Evolutionary conservation across 2,888 invertebrate genomes (phyloP).

Genomic region (Mamestra brassicae): DNA sequence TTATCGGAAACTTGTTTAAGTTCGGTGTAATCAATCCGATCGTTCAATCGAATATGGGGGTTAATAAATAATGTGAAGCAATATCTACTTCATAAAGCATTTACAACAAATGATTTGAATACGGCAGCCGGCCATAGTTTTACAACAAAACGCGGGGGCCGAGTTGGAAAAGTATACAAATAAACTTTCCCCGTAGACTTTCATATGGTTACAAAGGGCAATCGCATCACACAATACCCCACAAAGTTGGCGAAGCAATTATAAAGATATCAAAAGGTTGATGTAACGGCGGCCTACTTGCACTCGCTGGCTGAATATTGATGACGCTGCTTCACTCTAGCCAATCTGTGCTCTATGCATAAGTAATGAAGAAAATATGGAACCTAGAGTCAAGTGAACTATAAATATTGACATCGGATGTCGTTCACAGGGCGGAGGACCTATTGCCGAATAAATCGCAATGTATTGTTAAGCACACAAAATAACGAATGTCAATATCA

Average conservation of each 20-base stretch:
- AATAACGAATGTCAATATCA: slow-evolving; percentile 54
- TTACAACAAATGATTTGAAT: slow-evolving; percentile 5
- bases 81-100: slow-evolving; percentile 6
- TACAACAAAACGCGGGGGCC: slow-evolving; percentile 3
- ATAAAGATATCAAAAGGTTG: slow-evolving; percentile 73
- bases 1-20: not conserved
- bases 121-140: slow-evolving; percentile 12
- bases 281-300: slow-evolving; percentile 73
- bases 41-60: slow-evolving; percentile 2
- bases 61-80: slow-evolving; percentile 14
- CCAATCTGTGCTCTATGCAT: slow-evolving; percentile 90
- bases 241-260: slow-evolving; percentile 61
- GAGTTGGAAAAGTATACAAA: slow-evolving; percentile 39
- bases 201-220: slow-evolving; percentile 55
- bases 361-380: slow-evolving; percentile 89
- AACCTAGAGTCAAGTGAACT: slow-evolving; percentile 82
- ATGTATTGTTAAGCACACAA: slow-evolving; percentile 51
- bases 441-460: slow-evolving; percentile 63
- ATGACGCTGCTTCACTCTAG: slow-evolving; percentile 82
- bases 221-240: slow-evolving; percentile 60
- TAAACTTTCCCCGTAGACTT: slow-evolving; percentile 48
- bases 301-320: slow-evolving; percentile 86
- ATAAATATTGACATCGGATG: slow-evolving; percentile 83
- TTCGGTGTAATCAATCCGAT: slow-evolving; percentile 20
- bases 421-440: slow-evolving; percentile 64